These are phyloP conservation scores for Sweltsa coloradensis DNA, from an alignment of 1,140 invertebrate species.

Conservation along the genomic window DNA sequence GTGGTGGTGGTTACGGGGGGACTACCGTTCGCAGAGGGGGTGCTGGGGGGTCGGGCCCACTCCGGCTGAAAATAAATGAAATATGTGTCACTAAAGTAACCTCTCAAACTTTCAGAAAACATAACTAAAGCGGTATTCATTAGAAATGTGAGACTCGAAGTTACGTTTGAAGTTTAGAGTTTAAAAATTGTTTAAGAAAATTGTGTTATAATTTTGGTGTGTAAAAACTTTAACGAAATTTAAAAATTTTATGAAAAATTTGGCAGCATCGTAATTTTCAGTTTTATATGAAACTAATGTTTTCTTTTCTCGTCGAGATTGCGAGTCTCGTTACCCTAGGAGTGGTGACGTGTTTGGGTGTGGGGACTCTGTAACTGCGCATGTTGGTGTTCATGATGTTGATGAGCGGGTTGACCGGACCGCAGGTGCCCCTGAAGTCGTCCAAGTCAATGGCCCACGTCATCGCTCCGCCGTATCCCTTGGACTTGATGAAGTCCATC, in stretches of 20 bases:
- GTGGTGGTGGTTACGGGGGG: conserved; percentile 12
- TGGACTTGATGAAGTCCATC: conserved; percentile 71
- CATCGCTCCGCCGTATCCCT: conserved; percentile 76
- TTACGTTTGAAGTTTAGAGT: background rate
- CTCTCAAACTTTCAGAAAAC: background rate
- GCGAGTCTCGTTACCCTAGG: conserved; percentile 46
- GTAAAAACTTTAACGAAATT: background rate
- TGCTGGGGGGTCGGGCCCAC: conserved; percentile 7
- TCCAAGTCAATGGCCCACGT: conserved; percentile 85
- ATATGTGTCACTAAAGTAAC: background rate
- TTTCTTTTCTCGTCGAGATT: too few relatives aligned
- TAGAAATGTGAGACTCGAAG: background rate
- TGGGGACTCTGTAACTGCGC: conserved; percentile 58
- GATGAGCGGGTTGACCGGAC: conserved; percentile 54
- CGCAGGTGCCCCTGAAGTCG: conserved; percentile 66
- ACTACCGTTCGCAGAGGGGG: conserved; percentile 2
- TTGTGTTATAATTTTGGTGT: background rate
- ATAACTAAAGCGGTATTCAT: background rate
- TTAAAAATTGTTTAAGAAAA: background rate
- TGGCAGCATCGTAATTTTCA: background rate
- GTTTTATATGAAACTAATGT: too few relatives aligned
- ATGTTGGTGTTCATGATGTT: conserved; percentile 59
- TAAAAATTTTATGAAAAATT: background rate
- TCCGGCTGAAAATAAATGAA: conserved; percentile 1
- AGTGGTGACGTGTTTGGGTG: conserved; percentile 48